Conservation (phyloP, 2,113 vertebrate species). For the Gavialis gangeticus region DNA sequence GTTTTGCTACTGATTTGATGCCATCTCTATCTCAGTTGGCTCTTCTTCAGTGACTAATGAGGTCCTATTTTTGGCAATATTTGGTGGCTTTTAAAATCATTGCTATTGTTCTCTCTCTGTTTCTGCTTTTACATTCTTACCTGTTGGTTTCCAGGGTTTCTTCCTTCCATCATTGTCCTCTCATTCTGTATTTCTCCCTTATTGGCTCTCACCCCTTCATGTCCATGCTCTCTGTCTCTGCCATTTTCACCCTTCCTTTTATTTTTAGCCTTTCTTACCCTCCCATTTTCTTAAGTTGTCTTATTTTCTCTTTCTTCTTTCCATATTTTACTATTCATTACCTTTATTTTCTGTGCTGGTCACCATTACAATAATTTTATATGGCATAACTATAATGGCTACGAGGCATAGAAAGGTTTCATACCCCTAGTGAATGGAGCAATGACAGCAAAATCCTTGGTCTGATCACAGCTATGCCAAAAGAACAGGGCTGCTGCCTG, state of each 20-base stretch:
- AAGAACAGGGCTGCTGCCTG: no score
- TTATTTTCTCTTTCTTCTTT: neutral
- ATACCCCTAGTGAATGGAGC: no score
- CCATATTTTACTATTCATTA: neutral
- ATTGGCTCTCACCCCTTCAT: neutral
- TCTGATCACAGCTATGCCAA: no score
- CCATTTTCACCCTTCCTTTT: accelerated
- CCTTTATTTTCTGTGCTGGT: neutral
- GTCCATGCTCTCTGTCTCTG: neutral
- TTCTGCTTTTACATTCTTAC: conserved; percentile 30
- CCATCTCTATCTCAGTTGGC: conserved; percentile 33
- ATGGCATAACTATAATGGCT: no score
- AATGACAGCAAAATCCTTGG: no score
- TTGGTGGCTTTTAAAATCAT: neutral
- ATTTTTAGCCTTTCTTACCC: neutral
- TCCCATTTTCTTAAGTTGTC: neutral
- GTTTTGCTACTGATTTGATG: conserved; percentile 5
- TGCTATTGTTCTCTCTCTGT: neutral
- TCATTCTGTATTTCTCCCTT: neutral
- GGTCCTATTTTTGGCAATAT: conserved; percentile 38
- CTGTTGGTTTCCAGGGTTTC: neutral
- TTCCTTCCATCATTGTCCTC: neutral
- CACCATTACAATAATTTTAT: neutral
- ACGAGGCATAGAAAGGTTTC: no score
- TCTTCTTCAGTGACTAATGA: conserved; percentile 59